Evolutionary conservation across 2,888 invertebrate species (phyloP).

Genomic region (Drosophila robusta): DNA sequence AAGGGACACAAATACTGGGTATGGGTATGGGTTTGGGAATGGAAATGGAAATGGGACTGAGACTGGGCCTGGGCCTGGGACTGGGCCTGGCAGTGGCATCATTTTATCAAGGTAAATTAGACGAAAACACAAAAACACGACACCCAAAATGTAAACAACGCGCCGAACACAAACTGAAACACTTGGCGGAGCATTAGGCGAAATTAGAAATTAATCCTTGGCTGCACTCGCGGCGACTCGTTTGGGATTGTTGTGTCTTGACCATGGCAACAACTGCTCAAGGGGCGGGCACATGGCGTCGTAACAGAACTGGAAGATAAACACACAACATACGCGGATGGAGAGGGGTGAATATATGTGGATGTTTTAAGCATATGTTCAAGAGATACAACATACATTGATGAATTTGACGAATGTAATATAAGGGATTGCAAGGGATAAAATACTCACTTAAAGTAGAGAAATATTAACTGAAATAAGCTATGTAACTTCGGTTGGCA

Average conservation of each 20-base stretch:
- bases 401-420: slow-evolving; percentile 1
- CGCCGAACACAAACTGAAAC: slow-evolving; percentile 47
- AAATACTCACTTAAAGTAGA: no score
- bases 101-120: slow-evolving; percentile 83
- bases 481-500: no score
- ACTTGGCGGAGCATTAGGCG: slow-evolving; percentile 68
- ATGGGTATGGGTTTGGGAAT: slow-evolving; percentile 19
- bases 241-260: slow-evolving; percentile 45
- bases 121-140: slow-evolving; percentile 51
- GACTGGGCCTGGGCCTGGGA: no score
- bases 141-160: slow-evolving; percentile 67
- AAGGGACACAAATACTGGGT: slow-evolving; percentile 53
- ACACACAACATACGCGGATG: not conserved
- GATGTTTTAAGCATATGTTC: slow-evolving; percentile 18
- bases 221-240: slow-evolving; percentile 28
- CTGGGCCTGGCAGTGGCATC: slow-evolving; percentile 44
- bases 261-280: slow-evolving; percentile 49
- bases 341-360: slow-evolving; percentile 1
- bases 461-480: not conserved
- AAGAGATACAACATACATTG: not conserved
- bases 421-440: no score
- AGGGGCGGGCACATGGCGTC: slow-evolving; percentile 19
- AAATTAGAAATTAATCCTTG: slow-evolving; percentile 83
- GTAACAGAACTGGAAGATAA: slow-evolving; percentile 4
- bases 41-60: slow-evolving; percentile 14